Conservation (phyloP, 2,888 invertebrate genomes). For the Tipula lateralis region DNA sequence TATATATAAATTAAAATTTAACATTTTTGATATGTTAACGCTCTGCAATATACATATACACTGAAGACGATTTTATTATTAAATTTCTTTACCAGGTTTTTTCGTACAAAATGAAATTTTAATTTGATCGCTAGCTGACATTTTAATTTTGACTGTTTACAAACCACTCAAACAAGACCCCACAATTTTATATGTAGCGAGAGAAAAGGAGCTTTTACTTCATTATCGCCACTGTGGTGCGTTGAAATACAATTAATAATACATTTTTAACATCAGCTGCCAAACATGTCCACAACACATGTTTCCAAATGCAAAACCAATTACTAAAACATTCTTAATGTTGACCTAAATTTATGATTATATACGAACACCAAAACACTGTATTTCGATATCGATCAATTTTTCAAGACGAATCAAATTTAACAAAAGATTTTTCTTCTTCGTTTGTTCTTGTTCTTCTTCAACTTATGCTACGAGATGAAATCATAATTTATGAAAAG, state of each 20-base stretch:
- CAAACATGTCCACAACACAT: neutral
- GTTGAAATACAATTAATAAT: neutral
- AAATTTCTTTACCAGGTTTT: neutral
- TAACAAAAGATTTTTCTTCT: neutral
- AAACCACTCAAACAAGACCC: neutral
- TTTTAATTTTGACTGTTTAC: neutral
- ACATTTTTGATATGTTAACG: neutral
- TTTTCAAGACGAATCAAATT: neutral
- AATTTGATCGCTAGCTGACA: neutral
- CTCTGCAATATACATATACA: neutral
- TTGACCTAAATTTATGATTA: neutral
- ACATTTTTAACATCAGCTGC: neutral
- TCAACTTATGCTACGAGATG: neutral
- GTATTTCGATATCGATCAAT: neutral
- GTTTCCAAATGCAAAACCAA: neutral
- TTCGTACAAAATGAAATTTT: neutral
- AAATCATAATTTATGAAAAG: neutral
- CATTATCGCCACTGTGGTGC: neutral
- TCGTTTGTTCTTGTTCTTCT: neutral
- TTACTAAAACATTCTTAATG: neutral
- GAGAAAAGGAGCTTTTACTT: too few relatives aligned
- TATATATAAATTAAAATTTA: neutral
- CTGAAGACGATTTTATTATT: neutral
- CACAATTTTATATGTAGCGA: too few relatives aligned
- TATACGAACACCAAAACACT: neutral